Percentiles rank a stretch among this genome's conserved stretches.
Conservation (phyloP, 2,888 invertebrate genomes). For the Coelogynopora nodosa region DNA sequence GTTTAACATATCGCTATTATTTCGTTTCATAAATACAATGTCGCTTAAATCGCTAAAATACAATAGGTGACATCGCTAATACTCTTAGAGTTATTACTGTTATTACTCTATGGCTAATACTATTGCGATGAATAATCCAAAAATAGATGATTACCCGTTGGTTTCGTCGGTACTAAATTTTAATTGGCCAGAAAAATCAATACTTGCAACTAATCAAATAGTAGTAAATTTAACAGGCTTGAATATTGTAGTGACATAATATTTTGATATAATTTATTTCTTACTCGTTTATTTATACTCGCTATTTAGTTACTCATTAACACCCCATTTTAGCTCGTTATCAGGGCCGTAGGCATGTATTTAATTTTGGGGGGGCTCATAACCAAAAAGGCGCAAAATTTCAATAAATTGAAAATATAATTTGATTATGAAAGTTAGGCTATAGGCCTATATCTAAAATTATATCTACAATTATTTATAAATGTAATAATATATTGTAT, state of each 20-base stretch:
- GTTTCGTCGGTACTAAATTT: background rate
- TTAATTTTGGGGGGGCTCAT: no score
- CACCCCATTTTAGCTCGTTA: background rate
- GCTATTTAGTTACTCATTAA: background rate
- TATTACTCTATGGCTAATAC: no score
- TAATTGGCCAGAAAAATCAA: background rate
- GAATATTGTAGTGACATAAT: background rate
- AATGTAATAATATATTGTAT: no score
- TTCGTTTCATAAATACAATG: background rate
- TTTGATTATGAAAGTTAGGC: no score
- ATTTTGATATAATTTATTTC: background rate
- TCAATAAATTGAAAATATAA: no score
- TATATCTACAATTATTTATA: no score
- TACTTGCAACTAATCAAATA: background rate
- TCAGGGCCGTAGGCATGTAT: no score
- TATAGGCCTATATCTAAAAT: no score
- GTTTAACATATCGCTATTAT: background rate
- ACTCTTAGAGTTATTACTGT: no score
- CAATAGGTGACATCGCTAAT: background rate
- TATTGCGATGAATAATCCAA: background rate
- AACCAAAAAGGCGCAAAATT: no score
- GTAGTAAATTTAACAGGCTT: background rate
- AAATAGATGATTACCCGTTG: background rate
- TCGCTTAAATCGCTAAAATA: background rate
- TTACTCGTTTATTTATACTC: background rate